These are phyloP conservation scores for Elymnias hypermnestra DNA, from an alignment of 1,140 invertebrate species.

Conservation along the genomic window DNA sequence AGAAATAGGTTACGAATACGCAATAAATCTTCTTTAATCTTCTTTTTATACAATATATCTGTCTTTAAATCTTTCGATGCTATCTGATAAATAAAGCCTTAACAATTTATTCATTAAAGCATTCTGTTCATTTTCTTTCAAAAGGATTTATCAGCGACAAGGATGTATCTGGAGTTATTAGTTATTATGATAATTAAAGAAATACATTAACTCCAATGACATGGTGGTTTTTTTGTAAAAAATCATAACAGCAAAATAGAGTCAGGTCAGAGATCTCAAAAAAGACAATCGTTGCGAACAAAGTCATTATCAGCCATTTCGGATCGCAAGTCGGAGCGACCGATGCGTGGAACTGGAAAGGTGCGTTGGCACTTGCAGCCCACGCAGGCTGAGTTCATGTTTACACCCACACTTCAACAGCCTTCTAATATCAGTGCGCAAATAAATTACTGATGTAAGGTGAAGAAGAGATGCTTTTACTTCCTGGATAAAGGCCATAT, in stretches of 20 bases:
- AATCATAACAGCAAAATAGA: not conserved
- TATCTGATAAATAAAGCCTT: too few species aligned
- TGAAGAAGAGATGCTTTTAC: constrained; percentile 12
- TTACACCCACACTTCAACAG: constrained; percentile 36
- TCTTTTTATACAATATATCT: too few species aligned
- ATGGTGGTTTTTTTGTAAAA: too few species aligned
- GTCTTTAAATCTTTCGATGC: too few species aligned
- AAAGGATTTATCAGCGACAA: too few species aligned
- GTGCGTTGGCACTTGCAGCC: constrained; percentile 63
- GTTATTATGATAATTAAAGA: too few species aligned
- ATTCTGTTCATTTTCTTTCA: too few species aligned
- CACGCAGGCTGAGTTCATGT: constrained; percentile 48
- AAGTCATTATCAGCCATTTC: constrained; percentile 16
- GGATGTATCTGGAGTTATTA: too few species aligned
- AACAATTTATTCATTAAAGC: too few species aligned
- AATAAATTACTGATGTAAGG: constrained; percentile 7
- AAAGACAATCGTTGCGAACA: not conserved
- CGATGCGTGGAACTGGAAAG: constrained; percentile 47
- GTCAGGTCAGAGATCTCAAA: not conserved
- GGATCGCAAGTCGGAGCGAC: constrained; percentile 12
- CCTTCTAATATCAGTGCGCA: constrained; percentile 29
- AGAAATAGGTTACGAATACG: too few species aligned
- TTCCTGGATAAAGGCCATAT: constrained; percentile 11
- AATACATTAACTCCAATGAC: too few species aligned
- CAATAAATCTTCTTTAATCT: too few species aligned